Percentiles rank a stretch among this genome's conserved stretches.
These are phyloP conservation scores for Tuberolachnus salignus DNA, from an alignment of 2,888 invertebrate species.

Conservation along the genomic window DNA sequence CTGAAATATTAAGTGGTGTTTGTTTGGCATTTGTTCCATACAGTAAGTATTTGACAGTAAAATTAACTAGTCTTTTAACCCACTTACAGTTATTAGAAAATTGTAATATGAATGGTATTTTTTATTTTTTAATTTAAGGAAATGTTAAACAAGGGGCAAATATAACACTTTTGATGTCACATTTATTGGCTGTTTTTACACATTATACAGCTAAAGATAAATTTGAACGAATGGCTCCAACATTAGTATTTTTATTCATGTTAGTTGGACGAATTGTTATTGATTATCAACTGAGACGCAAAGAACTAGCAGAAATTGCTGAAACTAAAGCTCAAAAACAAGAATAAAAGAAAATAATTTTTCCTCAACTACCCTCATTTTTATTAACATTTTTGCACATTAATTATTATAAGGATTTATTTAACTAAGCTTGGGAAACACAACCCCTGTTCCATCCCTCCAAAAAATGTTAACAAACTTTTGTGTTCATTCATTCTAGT, in stretches of 20 bases:
- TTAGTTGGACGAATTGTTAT: constrained; percentile 86
- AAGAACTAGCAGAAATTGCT: constrained; percentile 63
- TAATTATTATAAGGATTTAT: constrained; percentile 32
- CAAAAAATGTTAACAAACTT: constrained; percentile 29
- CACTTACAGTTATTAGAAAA: constrained; percentile 34
- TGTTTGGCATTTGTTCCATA: constrained; percentile 82
- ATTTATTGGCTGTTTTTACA: constrained; percentile 89
- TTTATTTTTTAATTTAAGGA: constrained; percentile 69
- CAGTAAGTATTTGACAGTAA: constrained; percentile 69
- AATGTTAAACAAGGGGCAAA: constrained; percentile 91
- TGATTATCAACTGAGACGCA: constrained; percentile 71
- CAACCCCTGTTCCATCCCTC: constrained; percentile 35
- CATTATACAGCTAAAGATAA: constrained; percentile 92
- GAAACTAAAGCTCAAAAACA: constrained; percentile 65
- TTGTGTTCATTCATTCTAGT: constrained; percentile 54
- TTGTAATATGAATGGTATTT: constrained; percentile 27
- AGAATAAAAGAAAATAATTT: constrained; percentile 63
- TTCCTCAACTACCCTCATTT: constrained; percentile 39
- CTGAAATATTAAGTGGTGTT: constrained; percentile 84
- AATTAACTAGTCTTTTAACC: background rate
- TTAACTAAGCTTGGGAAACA: constrained; percentile 41
- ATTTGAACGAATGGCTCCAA: constrained; percentile 87
- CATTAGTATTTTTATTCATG: constrained; percentile 88
- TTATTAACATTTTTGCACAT: constrained; percentile 43
- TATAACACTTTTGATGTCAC: constrained; percentile 78